Percentiles rank a stretch among this genome's conserved stretches.
Conservation (phyloP, 2,888 invertebrate species). For the Azorinus chamasolen region DNA sequence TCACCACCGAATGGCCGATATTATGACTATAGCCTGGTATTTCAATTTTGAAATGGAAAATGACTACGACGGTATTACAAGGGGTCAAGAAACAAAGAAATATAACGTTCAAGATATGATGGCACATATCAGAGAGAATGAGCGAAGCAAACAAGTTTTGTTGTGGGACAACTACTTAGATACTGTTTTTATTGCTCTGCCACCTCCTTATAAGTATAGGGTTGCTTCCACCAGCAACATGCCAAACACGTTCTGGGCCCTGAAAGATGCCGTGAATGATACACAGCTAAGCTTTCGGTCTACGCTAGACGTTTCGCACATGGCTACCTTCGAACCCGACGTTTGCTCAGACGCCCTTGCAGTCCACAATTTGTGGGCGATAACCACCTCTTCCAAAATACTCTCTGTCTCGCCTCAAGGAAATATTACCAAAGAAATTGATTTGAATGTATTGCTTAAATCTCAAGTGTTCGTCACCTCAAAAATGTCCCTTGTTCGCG, state of each 20-base stretch:
- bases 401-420: too few species aligned
- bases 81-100: too few species aligned
- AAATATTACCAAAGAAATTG: too few species aligned
- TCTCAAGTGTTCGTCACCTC: constrained; percentile 34
- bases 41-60: constrained; percentile 13
- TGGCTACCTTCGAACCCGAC: constrained; percentile 41
- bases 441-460: too few species aligned
- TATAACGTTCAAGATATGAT: too few species aligned
- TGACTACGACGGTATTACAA: too few species aligned
- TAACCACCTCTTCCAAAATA: too few species aligned
- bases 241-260: constrained; percentile 25
- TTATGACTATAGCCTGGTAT: constrained; percentile 53
- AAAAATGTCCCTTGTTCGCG: constrained; percentile 49
- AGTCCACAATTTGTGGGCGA: too few species aligned
- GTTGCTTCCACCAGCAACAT: neutral
- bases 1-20: constrained; percentile 37
- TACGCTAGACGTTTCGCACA: constrained; percentile 14
- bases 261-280: constrained; percentile 27
- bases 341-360: neutral
- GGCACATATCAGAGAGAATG: constrained; percentile 5
- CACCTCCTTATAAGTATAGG: constrained; percentile 20
- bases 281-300: constrained; percentile 15
- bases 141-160: constrained; percentile 13
- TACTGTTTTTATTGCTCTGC: constrained; percentile 30
- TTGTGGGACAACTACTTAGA: constrained; percentile 27